Conservation (phyloP, 2,888 invertebrate genomes). For the Zhengitettix transpicula region DNA sequence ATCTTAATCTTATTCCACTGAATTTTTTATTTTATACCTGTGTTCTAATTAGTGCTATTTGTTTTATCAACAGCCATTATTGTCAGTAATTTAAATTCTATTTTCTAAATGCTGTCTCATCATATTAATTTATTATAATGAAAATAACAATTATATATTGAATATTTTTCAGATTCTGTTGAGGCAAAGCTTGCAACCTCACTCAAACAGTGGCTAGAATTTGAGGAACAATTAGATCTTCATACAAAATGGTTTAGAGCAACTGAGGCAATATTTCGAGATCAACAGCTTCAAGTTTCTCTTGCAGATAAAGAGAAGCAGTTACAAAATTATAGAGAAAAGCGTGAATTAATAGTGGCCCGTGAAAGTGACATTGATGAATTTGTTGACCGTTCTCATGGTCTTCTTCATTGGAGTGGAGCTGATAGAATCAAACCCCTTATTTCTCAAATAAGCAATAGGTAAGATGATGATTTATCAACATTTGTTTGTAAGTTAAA, state of each 20-base stretch:
- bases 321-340: slow-evolving; percentile 50
- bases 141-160: too few species aligned
- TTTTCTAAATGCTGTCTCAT: not conserved
- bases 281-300: slow-evolving; percentile 67
- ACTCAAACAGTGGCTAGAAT: slow-evolving; percentile 69
- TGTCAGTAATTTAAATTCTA: not conserved
- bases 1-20: too few species aligned
- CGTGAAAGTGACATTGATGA: slow-evolving; percentile 76
- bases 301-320: slow-evolving; percentile 49
- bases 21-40: not conserved
- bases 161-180: slow-evolving; percentile 32
- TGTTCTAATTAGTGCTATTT: not conserved
- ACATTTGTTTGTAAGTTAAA: too few species aligned
- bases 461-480: slow-evolving; percentile 23
- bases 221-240: slow-evolving; percentile 63
- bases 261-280: slow-evolving; percentile 69
- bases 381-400: slow-evolving; percentile 80
- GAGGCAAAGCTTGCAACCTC: slow-evolving; percentile 58
- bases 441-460: slow-evolving; percentile 75
- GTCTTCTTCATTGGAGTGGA: slow-evolving; percentile 64
- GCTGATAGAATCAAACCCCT: slow-evolving; percentile 73
- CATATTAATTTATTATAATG: slow-evolving; percentile 1
- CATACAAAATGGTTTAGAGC: slow-evolving; percentile 75
- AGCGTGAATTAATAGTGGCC: slow-evolving; percentile 56
- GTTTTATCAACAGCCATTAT: not conserved